Base-by-base conservation (phyloP, 2,888 invertebrate species). In the Brenthis hecate region DNA sequence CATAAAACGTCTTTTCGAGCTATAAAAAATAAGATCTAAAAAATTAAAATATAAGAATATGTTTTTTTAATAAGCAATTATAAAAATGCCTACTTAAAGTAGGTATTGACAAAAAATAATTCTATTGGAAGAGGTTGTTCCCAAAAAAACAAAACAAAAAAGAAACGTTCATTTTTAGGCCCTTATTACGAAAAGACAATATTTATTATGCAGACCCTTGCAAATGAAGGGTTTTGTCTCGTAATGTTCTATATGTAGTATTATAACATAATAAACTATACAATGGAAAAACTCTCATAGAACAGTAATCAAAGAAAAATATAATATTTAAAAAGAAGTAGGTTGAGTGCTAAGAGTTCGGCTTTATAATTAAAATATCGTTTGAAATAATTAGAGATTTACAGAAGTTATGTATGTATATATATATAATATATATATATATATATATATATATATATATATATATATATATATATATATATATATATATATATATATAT, bases 221-320 rank as follows among this genome's bases (percentile, higher is more conserved):
- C 50, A 61, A 50, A 55, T 60, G 36, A 50, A 56, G 50, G 55
- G 48, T 13, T 66, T 55, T 2, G 32, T 36, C 36, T 53, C n/a
- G 13, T 53, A 36, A 51, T 50, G 16, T 19, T 48, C 48, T 55
- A 13, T 55, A 53, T n/a, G 47, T 19, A 19, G 32, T 61, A 47
- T 50, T 65, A 61, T 36, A n/a, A 55, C 56, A 23, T 56, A 11
- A 43, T 43, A 65, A 19, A 61, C 48, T 43, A 65, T 57, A 43
- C 54, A 19, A 58, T 61, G 56, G 53, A 53, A 43, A 47, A 63
- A 63, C 51, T 60, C 56, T 69, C 57, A 57, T 66, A 61, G 64
- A 56, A 64, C 50, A 70, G 55, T 72, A 70, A 72, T 70, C 72
- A 70, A 70, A 72, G 65, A 57, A 55, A 19, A 13, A 13, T 50